Base-by-base conservation (phyloP, 2,888 invertebrate species). In the Mimachlamys varia region DNA sequence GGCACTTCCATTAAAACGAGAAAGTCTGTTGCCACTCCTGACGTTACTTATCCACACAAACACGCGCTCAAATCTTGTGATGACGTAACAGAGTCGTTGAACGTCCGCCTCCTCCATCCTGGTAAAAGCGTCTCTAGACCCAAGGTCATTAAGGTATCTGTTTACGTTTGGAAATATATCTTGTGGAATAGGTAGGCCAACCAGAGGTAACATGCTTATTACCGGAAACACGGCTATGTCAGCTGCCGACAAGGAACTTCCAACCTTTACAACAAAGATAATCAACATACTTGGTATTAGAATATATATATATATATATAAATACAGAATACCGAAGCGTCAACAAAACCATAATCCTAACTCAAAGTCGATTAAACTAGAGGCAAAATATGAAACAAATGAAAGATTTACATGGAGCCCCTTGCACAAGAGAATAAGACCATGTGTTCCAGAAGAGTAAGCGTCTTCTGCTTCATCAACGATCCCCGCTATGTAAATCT, bases 141-240 rank as follows among this genome's bases (percentile, higher is more conserved):
- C 44, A 4, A 93, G 90, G 5, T 89, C 88, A 19, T 76, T 50
- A 15, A 93, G 19, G 88, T 91, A 93, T 27, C 87, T 89, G 49
- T 55, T 87, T 12, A 91, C 89, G 89, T 93, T 93, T 22, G 93
- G 93, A 38, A 93, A 93, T 49, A 89, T 50, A n/a, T 90, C 76
- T 17, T 90, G 76, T 10, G 90, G 53, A 17, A 93, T 89, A 15
- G 90, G 62, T 0, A 76, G 76, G 17, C 76, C 76, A 12, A 76
- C 33, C 33, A 33, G 0, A 10, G 58, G 53, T 58, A 89, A 92
- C 91, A 91, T 92, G 27, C 58, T 87, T 53, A 93, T 76, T 17
- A 92, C 87, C 17, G 92, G 91, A 53, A 91, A 90, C 33, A 92
- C 92, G 17, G 92, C 88, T 19, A 93, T 44, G 89, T 93, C 93